Base-by-base conservation (phyloP, 2,888 invertebrate genomes). In the Pogonocherus hispidulus region DNA sequence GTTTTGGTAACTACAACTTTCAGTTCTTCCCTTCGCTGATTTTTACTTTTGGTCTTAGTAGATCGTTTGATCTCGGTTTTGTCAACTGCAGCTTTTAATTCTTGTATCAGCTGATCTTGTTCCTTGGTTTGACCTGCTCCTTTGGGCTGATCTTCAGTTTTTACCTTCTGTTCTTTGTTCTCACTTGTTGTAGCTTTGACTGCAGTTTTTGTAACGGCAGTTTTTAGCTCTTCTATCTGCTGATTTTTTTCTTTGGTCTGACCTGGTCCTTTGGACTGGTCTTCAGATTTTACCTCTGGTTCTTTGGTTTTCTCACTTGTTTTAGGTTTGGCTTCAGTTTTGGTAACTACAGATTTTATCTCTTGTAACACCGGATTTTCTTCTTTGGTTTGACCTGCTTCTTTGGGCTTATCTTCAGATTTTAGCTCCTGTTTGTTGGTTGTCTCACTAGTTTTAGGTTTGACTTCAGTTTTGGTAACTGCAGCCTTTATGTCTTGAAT, bases 391-490 rank as follows among this genome's bases (percentile, higher is more conserved):
- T 44, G 44, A 14, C 1, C 8, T n/a, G 8, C 2, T 5, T 1
- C 14, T 16, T 44, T 44, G 5, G 69, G 23, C 47, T 69, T 62
- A 11, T 59, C 37, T 19, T 63, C 57, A 16, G 3, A 66, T 59
- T 35, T 51, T 63, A 41, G 55, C 69, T 44, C 65, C 55, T 44
- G 63, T 63, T 20, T 44, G 66, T 14, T 60, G 63, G 3, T 4
- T 23, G 11, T n/a, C 6, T 44, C 18, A 1, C 41, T 52, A 18
- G 44, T 23, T 56, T 71, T 32, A 20, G 59, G 1, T 32, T 27
- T 27, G 3, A 32, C 32, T 2, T 32, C 32, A 32, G 59, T 35
- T 59, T 86, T 86, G 56, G 81, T 83, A 22, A 85, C 56, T 19
- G 19, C 32, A 6, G 27, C 27, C 19, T 47, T 72, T 37, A 75